A percentile compares a stretch with the other conserved stretches of the same genome.
phyloP scores from a whole-genome alignment of 2,888 invertebrate species.

The Drosophila lacicola region DNA sequence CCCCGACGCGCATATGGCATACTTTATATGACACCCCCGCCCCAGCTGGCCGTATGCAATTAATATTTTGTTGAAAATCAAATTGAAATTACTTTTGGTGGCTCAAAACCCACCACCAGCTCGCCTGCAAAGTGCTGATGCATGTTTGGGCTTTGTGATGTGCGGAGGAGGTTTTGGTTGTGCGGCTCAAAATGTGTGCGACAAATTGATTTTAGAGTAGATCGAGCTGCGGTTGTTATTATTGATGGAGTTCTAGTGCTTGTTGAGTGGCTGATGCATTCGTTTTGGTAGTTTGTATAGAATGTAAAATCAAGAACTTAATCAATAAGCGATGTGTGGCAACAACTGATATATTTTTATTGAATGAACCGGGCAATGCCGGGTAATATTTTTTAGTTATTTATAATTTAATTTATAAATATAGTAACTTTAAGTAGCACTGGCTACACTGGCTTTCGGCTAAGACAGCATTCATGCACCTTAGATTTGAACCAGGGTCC shows the following conservation, averaged over 20 bases:
- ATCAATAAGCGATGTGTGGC: too few species aligned
- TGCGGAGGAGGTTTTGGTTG: conserved; percentile 14
- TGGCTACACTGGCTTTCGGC: too few species aligned
- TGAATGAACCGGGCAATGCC: too few species aligned
- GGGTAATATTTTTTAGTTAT: too few species aligned
- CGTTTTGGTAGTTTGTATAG: neutral
- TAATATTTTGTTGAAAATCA: conserved; percentile 72
- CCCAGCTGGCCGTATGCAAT: conserved; percentile 51
- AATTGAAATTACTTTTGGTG: conserved; percentile 67
- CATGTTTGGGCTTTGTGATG: conserved; percentile 30
- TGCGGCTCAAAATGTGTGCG: conserved; percentile 21
- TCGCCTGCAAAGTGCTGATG: conserved; percentile 32
- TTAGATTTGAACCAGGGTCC: too few species aligned
- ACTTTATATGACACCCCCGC: conserved; percentile 63
- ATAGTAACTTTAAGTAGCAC: too few species aligned
- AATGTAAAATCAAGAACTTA: neutral
- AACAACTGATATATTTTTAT: too few species aligned
- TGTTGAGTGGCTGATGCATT: conserved; percentile 10
- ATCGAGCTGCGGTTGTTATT: conserved; percentile 16
- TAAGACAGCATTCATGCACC: too few species aligned
- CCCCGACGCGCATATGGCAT: conserved; percentile 59
- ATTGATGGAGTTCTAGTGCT: conserved; percentile 30
- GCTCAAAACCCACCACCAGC: conserved; percentile 43
- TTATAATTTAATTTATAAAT: too few species aligned
- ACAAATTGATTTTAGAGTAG: conserved; percentile 52